Evolutionary conservation across 1,140 invertebrate species (phyloP), one percentile per base, ranked within the genome.

Genomic region (Zaprionus gabonicus): DNA sequence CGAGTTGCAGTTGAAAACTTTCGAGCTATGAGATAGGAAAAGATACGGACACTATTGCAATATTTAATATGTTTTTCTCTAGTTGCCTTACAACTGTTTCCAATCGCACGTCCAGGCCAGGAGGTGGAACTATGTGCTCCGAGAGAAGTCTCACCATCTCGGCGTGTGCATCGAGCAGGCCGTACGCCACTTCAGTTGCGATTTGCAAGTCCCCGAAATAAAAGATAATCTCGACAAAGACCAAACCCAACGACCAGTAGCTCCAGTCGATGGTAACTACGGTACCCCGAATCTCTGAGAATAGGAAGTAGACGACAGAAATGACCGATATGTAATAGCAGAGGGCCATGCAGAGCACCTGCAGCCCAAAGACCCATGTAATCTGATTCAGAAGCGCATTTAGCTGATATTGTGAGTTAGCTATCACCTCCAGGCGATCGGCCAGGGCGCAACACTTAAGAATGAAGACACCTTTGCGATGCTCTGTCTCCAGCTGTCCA

Each of bases 371-470:
- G 9, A 58, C 60, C 3, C 41, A 34, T 1, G 58, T 46, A 17
- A 73, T 12, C 1, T 55, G 31, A 0, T 72, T n/a, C 4, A 46
- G 10, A 13, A 85, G n/a, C 0, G 12, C 3, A 4, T 81, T 76
- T 0, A 85, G 38, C 1, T 71, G 34, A 0, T 46, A 72, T 2
- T 85, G 82, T 0, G 31, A n/a, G 0, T 7, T 4, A 0, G 79
- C 82, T 10, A 86, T 66, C 2, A 28, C 36, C 20, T 86, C 82
- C 31, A 86, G 13, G 1, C 63, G 76, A 71, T 86, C 82, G 1
- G 82, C 79, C 17, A 86, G 44, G 1, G 12, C 36, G 28, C 82
- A 82, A 13, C 82, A 82, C 25, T 79, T 73, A 9, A 71, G 73
- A 4, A 68, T 25, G 36, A 80, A 80, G 0, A 67, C 63, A 1